Evolutionary conservation across 2,797 vertebrate species (phyloP), one percentile per base, ranked within the genome.

Genomic region (Pipistrellus nathusii): DNA sequence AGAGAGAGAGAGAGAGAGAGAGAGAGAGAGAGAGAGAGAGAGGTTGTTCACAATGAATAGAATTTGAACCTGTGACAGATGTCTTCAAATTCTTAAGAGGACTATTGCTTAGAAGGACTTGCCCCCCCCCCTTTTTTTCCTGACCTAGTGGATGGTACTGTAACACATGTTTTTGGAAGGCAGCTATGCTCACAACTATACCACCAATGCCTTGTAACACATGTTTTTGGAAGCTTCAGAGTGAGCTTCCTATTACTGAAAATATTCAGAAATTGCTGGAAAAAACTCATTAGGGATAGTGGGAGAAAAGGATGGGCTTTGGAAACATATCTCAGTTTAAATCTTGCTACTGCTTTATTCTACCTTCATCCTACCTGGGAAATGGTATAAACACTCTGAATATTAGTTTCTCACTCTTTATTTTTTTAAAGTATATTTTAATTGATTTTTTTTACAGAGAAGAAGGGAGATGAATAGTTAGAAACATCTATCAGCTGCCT

Each of bases 111-210:
- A 81, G 51, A 85, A 85, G n/a, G 55, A 85, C 32, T 66, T 35
- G 2, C 6, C 2, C 66, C 32, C 82, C 87, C 27, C 15, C 14
- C 15, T 71, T 30, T 73, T 71, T 84, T 38, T 2, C 38, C 27
- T 85, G 44, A 8, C 20, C 23, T 11, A 78, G 55, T 83, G 44
- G 30, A 55, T 75, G 78, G 73, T 20, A 30, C 32, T 73, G 25
- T 86, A 89, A 94, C n/a, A 95, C 73, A 85, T 93, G 62, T 3
- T 66, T 59, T 85, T 94, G 35, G 38, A 95, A 41, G 21, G 98
- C 98, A 98, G 98, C 98, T 98, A 98, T 98, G 98, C 97, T 98
- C 95, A 98, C 98, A 98, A 98, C 98, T 98, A 98, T 98, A 98
- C 98, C 73, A 90, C 84, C 93, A 94, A 78, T 88, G 89, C 77